These are phyloP conservation scores for Proisotoma minuta DNA, from an alignment of 2,888 invertebrate species.

Conservation along the genomic window DNA sequence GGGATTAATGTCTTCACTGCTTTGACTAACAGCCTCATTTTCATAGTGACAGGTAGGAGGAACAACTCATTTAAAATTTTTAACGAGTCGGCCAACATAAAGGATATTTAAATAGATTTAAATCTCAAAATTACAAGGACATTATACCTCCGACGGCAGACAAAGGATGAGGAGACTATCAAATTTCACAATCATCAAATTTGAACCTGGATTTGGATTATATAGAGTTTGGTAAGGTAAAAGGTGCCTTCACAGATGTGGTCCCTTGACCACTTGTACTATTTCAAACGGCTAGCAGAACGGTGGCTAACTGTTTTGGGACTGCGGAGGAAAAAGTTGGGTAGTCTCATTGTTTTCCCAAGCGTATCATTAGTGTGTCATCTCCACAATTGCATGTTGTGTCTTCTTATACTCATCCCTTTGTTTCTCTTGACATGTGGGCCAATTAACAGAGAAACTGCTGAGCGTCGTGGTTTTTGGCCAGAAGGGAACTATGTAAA, in stretches of 20 bases:
- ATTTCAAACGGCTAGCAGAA: no score
- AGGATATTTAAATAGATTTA: slow-evolving; percentile 9
- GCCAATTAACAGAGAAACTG: slow-evolving; percentile 46
- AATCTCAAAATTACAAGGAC: slow-evolving; percentile 11
- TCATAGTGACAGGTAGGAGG: slow-evolving; percentile 5
- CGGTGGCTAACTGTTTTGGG: no score
- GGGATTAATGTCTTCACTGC: neutral
- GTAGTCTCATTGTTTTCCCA: slow-evolving; percentile 37
- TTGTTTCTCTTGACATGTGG: slow-evolving; percentile 42
- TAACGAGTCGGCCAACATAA: slow-evolving; percentile 14
- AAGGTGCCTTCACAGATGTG: no score
- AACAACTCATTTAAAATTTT: slow-evolving; percentile 10
- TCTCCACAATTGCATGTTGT: slow-evolving; percentile 43
- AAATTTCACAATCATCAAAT: neutral
- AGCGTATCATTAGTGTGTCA: slow-evolving; percentile 47
- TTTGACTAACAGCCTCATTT: slow-evolving; percentile 12
- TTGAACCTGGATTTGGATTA: no score
- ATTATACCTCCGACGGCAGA: slow-evolving; percentile 4
- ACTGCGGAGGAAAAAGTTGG: no score
- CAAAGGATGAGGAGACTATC: slow-evolving; percentile 1
- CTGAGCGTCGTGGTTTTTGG: slow-evolving; percentile 25
- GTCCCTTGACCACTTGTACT: no score
- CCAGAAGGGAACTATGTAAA: neutral
- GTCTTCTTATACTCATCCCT: slow-evolving; percentile 39
- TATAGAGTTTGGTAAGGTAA: no score